Percentiles rank a stretch among this genome's conserved stretches.
These are phyloP conservation scores for Cacatua alba DNA, from an alignment of 2,113 vertebrate genomes.

Conservation along the genomic window DNA sequence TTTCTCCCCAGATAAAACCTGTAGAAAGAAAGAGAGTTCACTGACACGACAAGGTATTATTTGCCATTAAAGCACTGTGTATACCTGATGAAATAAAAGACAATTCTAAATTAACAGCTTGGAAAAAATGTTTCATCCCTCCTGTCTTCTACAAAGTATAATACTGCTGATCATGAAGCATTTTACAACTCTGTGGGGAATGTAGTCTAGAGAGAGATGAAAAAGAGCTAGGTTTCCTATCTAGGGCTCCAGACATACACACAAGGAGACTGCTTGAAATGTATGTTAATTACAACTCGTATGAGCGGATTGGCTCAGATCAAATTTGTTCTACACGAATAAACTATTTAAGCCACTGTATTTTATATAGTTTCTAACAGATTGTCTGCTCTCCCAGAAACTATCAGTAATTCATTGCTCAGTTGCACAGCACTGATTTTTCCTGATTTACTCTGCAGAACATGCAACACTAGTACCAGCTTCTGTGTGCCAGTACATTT, in stretches of 20 bases:
- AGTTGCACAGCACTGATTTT: background rate
- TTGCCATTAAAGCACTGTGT: background rate
- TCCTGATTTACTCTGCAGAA: background rate
- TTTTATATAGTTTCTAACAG: background rate
- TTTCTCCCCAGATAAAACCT: constrained; percentile 99
- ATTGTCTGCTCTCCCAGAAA: background rate
- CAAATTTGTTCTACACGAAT: background rate
- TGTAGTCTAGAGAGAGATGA: background rate
- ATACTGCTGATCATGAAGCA: background rate
- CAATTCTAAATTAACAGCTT: background rate
- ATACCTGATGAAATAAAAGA: background rate
- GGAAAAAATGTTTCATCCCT: background rate
- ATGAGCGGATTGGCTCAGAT: background rate
- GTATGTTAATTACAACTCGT: background rate
- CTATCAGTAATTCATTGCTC: background rate
- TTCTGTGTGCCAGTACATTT: background rate
- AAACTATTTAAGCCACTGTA: background rate
- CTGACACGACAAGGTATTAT: background rate
- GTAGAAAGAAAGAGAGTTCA: constrained; percentile 22
- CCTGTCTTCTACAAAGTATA: background rate
- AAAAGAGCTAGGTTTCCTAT: background rate
- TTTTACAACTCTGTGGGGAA: background rate
- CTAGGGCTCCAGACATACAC: background rate
- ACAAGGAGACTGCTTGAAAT: background rate
- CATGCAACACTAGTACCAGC: background rate